These are phyloP conservation scores for Diplosoma virens DNA, from an alignment of 23 tunicate genomes.

Conservation along the genomic window DNA sequence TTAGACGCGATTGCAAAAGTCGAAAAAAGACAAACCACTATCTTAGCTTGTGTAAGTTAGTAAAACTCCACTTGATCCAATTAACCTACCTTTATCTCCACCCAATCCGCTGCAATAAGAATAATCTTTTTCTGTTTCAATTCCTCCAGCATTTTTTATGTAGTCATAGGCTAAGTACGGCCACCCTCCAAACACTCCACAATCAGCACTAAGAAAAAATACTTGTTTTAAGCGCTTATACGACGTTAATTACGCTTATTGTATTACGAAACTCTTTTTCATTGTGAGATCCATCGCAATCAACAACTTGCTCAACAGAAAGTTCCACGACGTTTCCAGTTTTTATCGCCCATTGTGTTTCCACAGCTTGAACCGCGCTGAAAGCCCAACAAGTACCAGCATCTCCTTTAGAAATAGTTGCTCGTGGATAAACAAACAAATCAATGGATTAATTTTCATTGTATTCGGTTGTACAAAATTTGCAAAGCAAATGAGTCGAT, in stretches of 20 bases:
- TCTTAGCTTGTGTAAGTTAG: too few relatives aligned
- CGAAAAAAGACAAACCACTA: too few relatives aligned
- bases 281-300: conserved; percentile 52
- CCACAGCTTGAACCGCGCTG: conserved; percentile 61
- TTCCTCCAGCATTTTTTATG: conserved; percentile 53
- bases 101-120: conserved; percentile 68
- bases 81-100: conserved; percentile 74
- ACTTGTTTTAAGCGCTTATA: too few relatives aligned
- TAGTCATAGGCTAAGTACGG: conserved; percentile 60
- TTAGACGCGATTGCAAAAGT: too few relatives aligned
- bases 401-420: conserved; percentile 18
- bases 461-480: too few relatives aligned
- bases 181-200: conserved; percentile 77
- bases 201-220: conserved; percentile 31
- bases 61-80: too few relatives aligned
- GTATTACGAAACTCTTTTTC: conserved; percentile 9
- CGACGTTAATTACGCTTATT: too few relatives aligned
- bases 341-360: conserved; percentile 55
- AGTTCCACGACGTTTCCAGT: conserved; percentile 34
- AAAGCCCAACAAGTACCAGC: conserved; percentile 79
- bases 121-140: conserved; percentile 48
- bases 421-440: too few relatives aligned
- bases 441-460: too few relatives aligned
- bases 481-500: too few relatives aligned
- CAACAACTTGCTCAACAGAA: conserved; percentile 66